Evolutionary conservation across 2,888 invertebrate genomes (phyloP).

Genomic region (Trissonchulus sp.): DNA sequence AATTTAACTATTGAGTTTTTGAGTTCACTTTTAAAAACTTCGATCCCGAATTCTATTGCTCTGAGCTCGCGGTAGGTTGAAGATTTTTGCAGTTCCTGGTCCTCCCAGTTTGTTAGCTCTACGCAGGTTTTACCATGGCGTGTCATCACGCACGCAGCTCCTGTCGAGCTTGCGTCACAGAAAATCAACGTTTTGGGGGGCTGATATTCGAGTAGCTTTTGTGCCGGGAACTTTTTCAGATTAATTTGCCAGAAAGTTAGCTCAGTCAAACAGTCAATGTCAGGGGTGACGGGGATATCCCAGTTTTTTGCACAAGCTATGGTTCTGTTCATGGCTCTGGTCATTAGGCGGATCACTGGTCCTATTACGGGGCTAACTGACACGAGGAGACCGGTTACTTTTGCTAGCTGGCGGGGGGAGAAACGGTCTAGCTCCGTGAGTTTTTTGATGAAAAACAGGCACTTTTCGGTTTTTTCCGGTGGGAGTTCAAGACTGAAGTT

Average conservation of each 20-base stretch:
- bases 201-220: not conserved
- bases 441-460: not conserved
- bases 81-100: not conserved
- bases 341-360: not conserved
- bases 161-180: not conserved
- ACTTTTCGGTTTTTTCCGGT: not conserved
- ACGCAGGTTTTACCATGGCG: not conserved
- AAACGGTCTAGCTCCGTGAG: not conserved
- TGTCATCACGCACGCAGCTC: not conserved
- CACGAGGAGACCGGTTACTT: not conserved
- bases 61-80: conserved; percentile 1
- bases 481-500: not conserved
- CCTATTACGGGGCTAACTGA: not conserved
- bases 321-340: not conserved
- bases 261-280: not conserved
- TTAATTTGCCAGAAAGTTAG: not conserved
- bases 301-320: not conserved
- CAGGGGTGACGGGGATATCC: not conserved
- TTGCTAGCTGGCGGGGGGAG: not conserved
- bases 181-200: not conserved
- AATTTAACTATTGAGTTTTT: not conserved
- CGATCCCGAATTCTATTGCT: not conserved
- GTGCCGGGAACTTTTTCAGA: not conserved
- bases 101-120: not conserved
- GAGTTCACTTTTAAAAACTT: not conserved